These are phyloP conservation scores for Phaonia tiefii DNA, from an alignment of 2,888 invertebrate species.

Conservation along the genomic window DNA sequence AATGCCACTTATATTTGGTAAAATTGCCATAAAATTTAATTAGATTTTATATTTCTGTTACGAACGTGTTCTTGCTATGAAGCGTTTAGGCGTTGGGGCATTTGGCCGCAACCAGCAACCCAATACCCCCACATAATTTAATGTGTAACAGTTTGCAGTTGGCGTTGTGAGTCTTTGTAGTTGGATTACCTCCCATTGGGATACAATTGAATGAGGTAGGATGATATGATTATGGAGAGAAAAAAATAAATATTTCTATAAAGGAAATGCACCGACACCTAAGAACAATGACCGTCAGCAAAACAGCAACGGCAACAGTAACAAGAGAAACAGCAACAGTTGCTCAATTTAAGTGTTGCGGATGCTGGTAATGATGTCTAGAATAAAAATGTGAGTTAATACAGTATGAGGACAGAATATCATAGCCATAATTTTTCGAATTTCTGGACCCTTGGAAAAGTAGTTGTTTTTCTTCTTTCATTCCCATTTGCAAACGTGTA, in stretches of 20 bases:
- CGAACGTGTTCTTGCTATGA: neutral
- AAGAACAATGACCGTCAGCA: slow-evolving; percentile 42
- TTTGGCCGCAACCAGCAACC: neutral
- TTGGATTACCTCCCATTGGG: slow-evolving; percentile 18
- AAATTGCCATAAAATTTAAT: slow-evolving; percentile 38
- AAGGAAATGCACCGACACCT: slow-evolving; percentile 36
- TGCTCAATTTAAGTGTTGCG: neutral
- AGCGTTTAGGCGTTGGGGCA: neutral
- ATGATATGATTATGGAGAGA: slow-evolving; percentile 2
- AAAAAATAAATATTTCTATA: neutral
- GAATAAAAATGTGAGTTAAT: too few species aligned
- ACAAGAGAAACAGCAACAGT: slow-evolving; percentile 3
- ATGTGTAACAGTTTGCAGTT: slow-evolving; percentile 4
- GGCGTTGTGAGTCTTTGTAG: slow-evolving; percentile 1
- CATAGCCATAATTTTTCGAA: too few species aligned
- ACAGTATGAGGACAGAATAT: too few species aligned
- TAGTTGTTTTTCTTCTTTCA: too few species aligned
- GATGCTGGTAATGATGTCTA: too few species aligned
- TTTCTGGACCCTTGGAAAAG: too few species aligned
- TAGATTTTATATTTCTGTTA: slow-evolving; percentile 20
- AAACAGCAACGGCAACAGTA: neutral
- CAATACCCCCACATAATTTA: slow-evolving; percentile 45
- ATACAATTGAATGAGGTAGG: neutral
- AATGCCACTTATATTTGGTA: slow-evolving; percentile 7
- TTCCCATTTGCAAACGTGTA: too few species aligned